Percentiles rank a stretch among this genome's conserved stretches.
These are phyloP conservation scores for Teleogryllus occipitalis DNA, from an alignment of 1,140 invertebrate genomes.

Conservation along the genomic window DNA sequence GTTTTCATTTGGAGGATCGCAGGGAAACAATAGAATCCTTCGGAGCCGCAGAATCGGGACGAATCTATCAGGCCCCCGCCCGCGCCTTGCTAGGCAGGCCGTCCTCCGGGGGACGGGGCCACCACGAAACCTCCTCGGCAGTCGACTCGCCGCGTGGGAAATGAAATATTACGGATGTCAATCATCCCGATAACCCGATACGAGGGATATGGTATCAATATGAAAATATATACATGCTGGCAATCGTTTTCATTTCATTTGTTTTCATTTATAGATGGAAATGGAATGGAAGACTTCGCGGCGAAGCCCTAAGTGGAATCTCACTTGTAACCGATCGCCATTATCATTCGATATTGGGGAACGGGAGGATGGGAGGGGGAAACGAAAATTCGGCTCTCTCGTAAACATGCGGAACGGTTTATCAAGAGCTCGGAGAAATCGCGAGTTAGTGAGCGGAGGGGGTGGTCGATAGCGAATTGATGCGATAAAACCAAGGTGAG, in stretches of 20 bases:
- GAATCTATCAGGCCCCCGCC: too few relatives aligned
- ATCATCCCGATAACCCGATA: neutral
- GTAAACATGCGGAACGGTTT: too few relatives aligned
- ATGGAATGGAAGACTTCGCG: neutral
- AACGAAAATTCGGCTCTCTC: too few relatives aligned
- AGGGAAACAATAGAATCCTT: too few relatives aligned
- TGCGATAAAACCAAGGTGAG: too few relatives aligned
- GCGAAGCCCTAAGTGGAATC: neutral
- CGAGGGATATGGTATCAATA: neutral
- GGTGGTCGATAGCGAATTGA: too few relatives aligned
- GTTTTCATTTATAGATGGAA: neutral
- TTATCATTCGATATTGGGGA: neutral
- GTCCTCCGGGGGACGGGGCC: too few relatives aligned
- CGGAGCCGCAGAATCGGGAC: too few relatives aligned
- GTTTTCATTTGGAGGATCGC: too few relatives aligned
- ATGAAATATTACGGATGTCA: neutral
- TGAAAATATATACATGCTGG: neutral
- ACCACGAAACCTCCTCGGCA: neutral
- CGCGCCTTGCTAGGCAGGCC: too few relatives aligned
- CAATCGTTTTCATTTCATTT: neutral
- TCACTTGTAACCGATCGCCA: neutral
- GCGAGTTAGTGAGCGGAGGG: too few relatives aligned
- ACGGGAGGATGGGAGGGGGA: neutral
- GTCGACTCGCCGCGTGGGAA: neutral
- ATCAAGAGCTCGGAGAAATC: too few relatives aligned